Evolutionary conservation across 2,113 vertebrate genomes (phyloP).

Genomic region (Zosterops pallidus): DNA sequence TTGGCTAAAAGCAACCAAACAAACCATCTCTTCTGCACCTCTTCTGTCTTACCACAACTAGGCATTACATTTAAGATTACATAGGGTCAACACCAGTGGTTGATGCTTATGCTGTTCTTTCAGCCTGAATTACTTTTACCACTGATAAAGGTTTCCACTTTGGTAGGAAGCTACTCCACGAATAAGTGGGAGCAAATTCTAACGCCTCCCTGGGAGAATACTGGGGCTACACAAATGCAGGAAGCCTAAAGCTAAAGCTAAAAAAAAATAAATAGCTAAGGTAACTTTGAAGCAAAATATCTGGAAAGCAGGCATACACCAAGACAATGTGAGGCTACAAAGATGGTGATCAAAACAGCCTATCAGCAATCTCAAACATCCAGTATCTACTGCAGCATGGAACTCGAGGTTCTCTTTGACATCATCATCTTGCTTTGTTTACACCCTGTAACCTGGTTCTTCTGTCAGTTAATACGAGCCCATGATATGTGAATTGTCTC

Average conservation of each 20-base stretch:
- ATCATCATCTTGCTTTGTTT: background rate
- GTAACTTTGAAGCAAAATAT: background rate
- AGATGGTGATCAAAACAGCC: background rate
- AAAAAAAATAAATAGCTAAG: background rate
- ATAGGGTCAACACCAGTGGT: accelerated
- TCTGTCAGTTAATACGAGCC: background rate
- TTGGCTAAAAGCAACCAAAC: background rate
- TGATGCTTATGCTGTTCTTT: background rate
- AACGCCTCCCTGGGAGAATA: background rate
- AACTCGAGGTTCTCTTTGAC: background rate
- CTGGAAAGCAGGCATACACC: background rate
- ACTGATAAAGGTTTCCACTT: background rate
- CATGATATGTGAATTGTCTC: background rate
- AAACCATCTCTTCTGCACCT: background rate
- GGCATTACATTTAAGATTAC: background rate
- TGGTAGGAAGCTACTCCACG: background rate
- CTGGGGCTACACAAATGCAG: background rate
- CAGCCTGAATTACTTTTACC: background rate
- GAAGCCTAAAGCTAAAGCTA: background rate
- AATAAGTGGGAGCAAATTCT: background rate
- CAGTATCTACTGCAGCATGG: background rate
- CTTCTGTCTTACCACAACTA: background rate
- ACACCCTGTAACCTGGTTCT: background rate
- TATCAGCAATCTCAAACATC: background rate
- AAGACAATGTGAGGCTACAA: background rate